Base-by-base conservation (phyloP, 2,797 vertebrate genomes). In the Scolopax rusticola region DNA sequence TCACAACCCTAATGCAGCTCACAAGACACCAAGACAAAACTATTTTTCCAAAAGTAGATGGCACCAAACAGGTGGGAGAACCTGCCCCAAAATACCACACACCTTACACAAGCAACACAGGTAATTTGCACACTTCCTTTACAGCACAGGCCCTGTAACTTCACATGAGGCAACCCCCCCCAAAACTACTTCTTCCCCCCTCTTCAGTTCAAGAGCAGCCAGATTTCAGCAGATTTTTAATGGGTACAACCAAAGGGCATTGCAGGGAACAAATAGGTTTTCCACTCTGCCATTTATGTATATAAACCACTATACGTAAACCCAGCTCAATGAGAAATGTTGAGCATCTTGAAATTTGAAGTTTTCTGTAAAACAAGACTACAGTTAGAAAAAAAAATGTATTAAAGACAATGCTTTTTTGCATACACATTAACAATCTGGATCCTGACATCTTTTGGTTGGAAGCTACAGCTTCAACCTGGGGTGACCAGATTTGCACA, bases 181-280 rank as follows among this genome's bases (percentile, higher is more conserved):
- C 40, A 11, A 36, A 20, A 5, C 53, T 71, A 33, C 21, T 47
- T 47, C 47, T 47, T 45, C 21, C 47, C 43, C 30, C 21, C 14
- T 32, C 32, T 59, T 76, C 30, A 19, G n/a, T 27, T 23, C n/a
- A 38, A 36, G 19, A 45, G 24, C 53, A 48, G 45, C 18, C 14
- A 40, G 59, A 51, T 41, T 30, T 30, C 40, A 27, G 68, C 47
- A 70, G 40, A 33, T 80, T 76, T 45, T 14, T 11, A 30, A 56
- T 5, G 56, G 74, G 33, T 33, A 25, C 8, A 17, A 24, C 33
- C 24, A 27, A 30, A 48, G 63, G 33, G 25, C 25, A 10, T 0
- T 20, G 25, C 0, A 1, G 18, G 47, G 20, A 16, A 27, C 1
- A 3, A 61, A 8, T 0, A 43, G 48, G 27, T 71, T 74, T 78